These are phyloP conservation scores for Agrochola lychnidis DNA, from an alignment of 2,888 invertebrate species.

Conservation along the genomic window DNA sequence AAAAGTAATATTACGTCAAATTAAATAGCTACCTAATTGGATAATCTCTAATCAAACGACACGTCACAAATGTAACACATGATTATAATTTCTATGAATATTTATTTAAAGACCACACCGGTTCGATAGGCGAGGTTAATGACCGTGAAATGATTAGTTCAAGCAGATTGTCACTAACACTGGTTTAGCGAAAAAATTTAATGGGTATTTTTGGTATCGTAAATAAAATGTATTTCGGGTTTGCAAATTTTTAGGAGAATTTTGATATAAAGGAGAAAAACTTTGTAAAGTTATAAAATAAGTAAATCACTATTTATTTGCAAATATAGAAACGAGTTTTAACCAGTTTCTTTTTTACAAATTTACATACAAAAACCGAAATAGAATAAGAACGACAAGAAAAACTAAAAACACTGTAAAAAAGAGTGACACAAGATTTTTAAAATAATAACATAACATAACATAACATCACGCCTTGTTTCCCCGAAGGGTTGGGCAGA, in stretches of 20 bases:
- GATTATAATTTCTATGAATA: conserved; percentile 44
- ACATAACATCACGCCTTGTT: too few relatives aligned
- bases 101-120: conserved; percentile 22
- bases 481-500: too few relatives aligned
- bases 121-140: conserved; percentile 39
- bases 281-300: neutral
- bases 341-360: too few relatives aligned
- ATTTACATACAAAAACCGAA: neutral
- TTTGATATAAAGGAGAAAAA: neutral
- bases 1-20: neutral
- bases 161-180: conserved; percentile 21
- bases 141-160: conserved; percentile 24
- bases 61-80: conserved; percentile 11
- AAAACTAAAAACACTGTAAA: neutral
- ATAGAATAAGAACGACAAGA: neutral
- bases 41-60: conserved; percentile 24
- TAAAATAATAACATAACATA: neutral
- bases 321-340: neutral
- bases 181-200: neutral
- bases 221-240: neutral
- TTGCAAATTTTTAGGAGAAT: neutral
- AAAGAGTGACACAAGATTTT: neutral
- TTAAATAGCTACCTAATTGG: conserved; percentile 11
- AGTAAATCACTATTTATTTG: neutral
- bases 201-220: neutral